phyloP scores from a whole-genome alignment of 2,797 vertebrate genomes.

The Myripristis murdjan region DNA sequence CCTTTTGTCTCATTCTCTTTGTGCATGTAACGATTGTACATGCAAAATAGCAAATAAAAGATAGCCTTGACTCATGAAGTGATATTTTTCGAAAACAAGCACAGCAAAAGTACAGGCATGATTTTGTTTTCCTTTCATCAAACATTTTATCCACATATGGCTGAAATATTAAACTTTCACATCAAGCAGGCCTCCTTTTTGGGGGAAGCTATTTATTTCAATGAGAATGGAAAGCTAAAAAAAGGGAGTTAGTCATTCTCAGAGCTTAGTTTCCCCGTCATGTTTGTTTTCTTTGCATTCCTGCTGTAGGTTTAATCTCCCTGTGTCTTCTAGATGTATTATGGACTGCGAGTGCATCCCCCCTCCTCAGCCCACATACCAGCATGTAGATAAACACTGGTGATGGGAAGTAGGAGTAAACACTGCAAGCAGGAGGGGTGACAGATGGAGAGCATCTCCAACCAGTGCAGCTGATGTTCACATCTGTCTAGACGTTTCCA shows the following conservation, averaged over 20 bases:
- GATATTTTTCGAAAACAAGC: too few species aligned
- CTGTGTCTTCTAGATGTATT: conserved; percentile 34
- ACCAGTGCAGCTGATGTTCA: conserved; percentile 4
- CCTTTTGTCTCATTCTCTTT: conserved; percentile 36
- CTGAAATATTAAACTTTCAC: not conserved
- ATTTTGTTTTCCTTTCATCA: not conserved
- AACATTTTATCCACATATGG: conserved; percentile 4
- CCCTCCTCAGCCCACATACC: conserved; percentile 46
- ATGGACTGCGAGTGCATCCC: conserved; percentile 1
- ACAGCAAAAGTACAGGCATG: too few species aligned
- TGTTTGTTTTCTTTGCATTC: not conserved
- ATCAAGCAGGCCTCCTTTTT: not conserved
- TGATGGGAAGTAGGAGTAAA: conserved; percentile 47
- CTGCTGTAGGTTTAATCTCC: conserved; percentile 13
- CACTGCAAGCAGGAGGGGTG: conserved; percentile 32
- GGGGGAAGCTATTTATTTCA: too few species aligned
- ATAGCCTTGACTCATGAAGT: too few species aligned
- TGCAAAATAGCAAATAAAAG: conserved; percentile 14
- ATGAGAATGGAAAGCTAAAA: too few species aligned
- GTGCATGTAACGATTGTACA: conserved; percentile 11
- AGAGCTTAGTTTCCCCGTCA: not conserved
- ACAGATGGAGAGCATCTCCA: conserved; percentile 29
- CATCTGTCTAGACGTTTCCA: not conserved
- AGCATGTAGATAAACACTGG: conserved; percentile 59
- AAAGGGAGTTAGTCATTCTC: too few species aligned